Evolutionary conservation across 2,797 vertebrate genomes (phyloP), one percentile per base, ranked within the genome.

Genomic region (Ibycter americanus): DNA sequence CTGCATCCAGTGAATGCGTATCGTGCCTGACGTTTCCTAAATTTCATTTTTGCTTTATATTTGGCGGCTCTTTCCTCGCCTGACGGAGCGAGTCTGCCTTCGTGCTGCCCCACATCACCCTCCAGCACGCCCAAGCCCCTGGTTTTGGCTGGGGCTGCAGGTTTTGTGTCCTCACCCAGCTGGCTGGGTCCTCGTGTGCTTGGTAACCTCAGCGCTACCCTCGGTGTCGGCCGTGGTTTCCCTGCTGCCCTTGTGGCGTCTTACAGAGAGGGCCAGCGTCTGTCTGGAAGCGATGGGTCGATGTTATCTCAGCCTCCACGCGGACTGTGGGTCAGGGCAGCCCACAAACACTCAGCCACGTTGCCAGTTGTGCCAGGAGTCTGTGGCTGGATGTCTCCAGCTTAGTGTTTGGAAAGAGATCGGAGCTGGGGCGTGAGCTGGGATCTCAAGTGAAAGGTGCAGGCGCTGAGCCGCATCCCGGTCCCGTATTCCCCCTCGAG

Each of bases 41-140:
- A 32, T 21, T 15, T 21, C 31, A 4, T 4, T 36, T 71, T 59
- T 3, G n/a, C 34, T 79, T 80, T 34, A 5, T 2, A 3, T n/a
- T 42, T 19, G 34, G 26, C 34, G 9, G 61, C 22, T 42, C 32
- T 68, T 67, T 32, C 74, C 40, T 42, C 4, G 0, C 32, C 18
- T 29, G 36, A 15, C 1, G 2, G 66, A 7, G 42, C 5, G 2
- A 38, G 6, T 25, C 72, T 11, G 27, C n/a, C 27, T 52, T 18
- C 1, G 2, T 1, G n/a, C 54, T 27, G 63, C 63, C 63, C 80
- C 44, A 4, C 19, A 3, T 12, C 31, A 0, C 8, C 74, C n/a
- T n/a, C 38, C 54, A 4, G 40, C 15, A 1, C 23, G 29, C 23
- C 46, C 36, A 9, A 32, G 21, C 25, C 46, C n/a, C 52, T 11